Base-by-base conservation (phyloP, 2,888 invertebrate genomes). In the Heliconius cydno region DNA sequence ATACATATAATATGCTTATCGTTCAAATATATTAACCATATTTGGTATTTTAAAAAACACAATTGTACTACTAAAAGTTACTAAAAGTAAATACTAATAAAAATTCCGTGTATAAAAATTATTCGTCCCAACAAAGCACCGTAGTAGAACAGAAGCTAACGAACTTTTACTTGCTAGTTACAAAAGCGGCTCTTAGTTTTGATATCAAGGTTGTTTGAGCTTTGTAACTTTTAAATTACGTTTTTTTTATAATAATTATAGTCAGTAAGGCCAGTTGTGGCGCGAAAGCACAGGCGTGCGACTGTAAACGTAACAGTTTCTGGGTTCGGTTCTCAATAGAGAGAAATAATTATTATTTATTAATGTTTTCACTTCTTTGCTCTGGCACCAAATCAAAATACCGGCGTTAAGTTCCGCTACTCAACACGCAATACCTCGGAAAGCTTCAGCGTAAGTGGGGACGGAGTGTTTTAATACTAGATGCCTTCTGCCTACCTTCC, bases 131-230 rank as follows among this genome's bases (percentile, higher is more conserved):
- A 60, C 60, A 60, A 60, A 60, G 73, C 57, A 25, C 38, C 13
- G 15, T 60, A 60, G n/a, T 73, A 60, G 73, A 34, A n/a, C 34
- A 60, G 57, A 60, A 60, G 34, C 60, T 73, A 73, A 52, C 57
- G 34, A 73, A 73, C 60, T 60, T 73, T 60, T 60, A 60, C 60
- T 60, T 38, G 72, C 73, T 25, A 60, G 73, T 73, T 60, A 73
- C 57, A 73, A 73, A 73, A 73, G 73, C 34, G 34, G 34, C 73
- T 34, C 34, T 57, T 73, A 60, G 57, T 73, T 60, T 73, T 60
- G 34, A 34, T 15, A 73, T 73, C 57, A 25, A 70, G 25, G 41
- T 60, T 73, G 7, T 34, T 60, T 60, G n/a, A 73, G 60, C 60
- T 38, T 73, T 73, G 57, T 73, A 30, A 34, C 34, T 57, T 71